Base-by-base conservation (phyloP, 2,797 vertebrate genomes). In the Atherinosoma microstoma region DNA sequence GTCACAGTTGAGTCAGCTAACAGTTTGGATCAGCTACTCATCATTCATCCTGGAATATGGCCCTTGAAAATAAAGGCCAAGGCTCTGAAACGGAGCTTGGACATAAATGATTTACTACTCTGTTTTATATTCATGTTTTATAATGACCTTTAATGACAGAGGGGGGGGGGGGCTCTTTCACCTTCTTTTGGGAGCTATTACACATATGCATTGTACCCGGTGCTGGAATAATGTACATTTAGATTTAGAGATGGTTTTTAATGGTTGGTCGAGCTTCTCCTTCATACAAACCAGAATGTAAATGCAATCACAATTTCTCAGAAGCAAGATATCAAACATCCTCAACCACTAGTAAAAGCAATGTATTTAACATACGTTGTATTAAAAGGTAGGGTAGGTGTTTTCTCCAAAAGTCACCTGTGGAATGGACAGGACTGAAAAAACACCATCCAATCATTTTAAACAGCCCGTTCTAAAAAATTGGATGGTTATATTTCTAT, bases 1-100 rank as follows among this genome's bases (percentile, higher is more conserved):
- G 75, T 79, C 73, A 69, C 51, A 22, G 76, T 65, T 15, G 66
- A 70, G 77, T 81, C 85, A 79, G 75, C 75, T 60, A n/a, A 65
- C 69, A 3, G 67, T 64, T 47, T 12, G 36, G 36, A 58, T 49
- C 20, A 34, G 60, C 40, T 0, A 36, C 47, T 73, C 68, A 54
- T 85, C 74, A 56, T 30, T 77, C 72, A 56, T 61, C 22, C 68
- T 35, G 69, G 61, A 59, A 70, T 27, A 22, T 4, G 1, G 22
- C 30, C n/a, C 51, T 70, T 79, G 58, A 73, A 60, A 78, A 74
- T 45, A 79, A 78, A 79, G 60, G 45, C 62, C 30, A 5, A 60
- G 30, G 59, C 60, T 72, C 32, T n/a, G 34, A 53, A 32, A 13
- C 27, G 3, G 18, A 38, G 59, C 40, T 27, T 0, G 0, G 45